Percentiles rank a stretch among this genome's conserved stretches.
These are phyloP conservation scores for Idaea straminata DNA, from an alignment of 2,888 invertebrate species.

Conservation along the genomic window DNA sequence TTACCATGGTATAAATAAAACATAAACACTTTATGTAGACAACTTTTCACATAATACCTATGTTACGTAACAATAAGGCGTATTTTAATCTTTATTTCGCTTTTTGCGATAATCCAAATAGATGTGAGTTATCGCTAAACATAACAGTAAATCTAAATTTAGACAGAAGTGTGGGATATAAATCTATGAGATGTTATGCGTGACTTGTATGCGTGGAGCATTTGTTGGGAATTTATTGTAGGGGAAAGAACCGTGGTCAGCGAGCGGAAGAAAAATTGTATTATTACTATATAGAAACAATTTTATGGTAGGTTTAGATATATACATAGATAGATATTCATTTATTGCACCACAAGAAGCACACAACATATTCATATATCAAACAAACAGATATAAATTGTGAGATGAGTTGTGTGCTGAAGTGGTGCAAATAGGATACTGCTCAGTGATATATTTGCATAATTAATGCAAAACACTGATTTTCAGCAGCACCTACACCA, in stretches of 20 bases:
- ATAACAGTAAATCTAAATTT: conserved; percentile 78
- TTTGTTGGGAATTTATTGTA: conserved; percentile 73
- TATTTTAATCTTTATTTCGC: not conserved
- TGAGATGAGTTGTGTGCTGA: too few species aligned
- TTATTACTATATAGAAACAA: not conserved
- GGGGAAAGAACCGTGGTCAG: conserved; percentile 56
- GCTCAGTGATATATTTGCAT: too few species aligned
- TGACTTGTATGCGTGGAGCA: conserved; percentile 68
- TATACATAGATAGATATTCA: too few species aligned
- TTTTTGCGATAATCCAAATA: not conserved
- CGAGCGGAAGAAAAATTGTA: conserved; percentile 42
- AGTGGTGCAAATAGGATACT: too few species aligned
- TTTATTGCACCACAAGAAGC: too few species aligned
- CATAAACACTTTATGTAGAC: not conserved
- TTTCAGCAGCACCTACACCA: too few species aligned
- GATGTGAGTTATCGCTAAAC: conserved; percentile 39
- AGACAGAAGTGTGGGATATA: conserved; percentile 76
- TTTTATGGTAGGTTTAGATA: not conserved
- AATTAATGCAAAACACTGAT: too few species aligned
- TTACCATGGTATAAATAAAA: too few species aligned
- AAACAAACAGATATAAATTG: too few species aligned
- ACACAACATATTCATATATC: too few species aligned
- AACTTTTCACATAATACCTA: not conserved
- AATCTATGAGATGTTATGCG: conserved; percentile 77
- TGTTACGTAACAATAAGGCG: conserved; percentile 3